Conservation (phyloP, 2,113 vertebrate genomes). For the Archocentrus centrarchus region DNA sequence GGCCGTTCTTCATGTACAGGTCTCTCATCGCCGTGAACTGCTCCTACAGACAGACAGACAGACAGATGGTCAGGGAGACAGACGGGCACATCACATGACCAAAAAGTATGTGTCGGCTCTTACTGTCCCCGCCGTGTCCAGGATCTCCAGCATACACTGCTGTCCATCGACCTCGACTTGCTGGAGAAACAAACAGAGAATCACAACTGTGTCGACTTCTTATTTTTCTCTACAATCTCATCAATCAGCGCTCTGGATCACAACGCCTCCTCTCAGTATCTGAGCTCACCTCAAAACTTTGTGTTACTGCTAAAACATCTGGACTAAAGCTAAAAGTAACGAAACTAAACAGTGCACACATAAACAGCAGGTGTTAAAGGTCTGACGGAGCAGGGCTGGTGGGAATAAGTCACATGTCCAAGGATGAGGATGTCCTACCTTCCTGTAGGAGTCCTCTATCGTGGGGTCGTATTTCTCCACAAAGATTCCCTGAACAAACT, state of each 20-base stretch:
- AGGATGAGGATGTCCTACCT: constrained; percentile 56
- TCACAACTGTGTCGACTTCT: not conserved
- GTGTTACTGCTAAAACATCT: too few relatives aligned
- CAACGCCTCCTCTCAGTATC: too few relatives aligned
- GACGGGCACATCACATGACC: not conserved
- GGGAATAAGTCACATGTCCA: too few relatives aligned
- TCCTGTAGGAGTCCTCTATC: constrained; percentile 81
- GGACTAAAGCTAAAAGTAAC: not conserved
- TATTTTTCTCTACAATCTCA: too few relatives aligned
- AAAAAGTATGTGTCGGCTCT: constrained; percentile 25
- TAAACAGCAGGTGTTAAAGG: too few relatives aligned
- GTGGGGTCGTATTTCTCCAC: constrained; percentile 80
- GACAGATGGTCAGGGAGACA: not conserved
- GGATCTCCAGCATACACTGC: constrained; percentile 77
- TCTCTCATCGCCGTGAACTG: constrained; percentile 79
- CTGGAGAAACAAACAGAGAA: constrained; percentile 31
- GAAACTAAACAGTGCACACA: not conserved
- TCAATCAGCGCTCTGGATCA: too few relatives aligned
- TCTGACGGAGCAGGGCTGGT: not conserved
- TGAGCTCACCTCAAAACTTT: too few relatives aligned
- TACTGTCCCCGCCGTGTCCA: constrained; percentile 76
- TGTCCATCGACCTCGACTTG: constrained; percentile 78
- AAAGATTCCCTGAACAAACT: constrained; percentile 80
- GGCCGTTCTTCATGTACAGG: constrained; percentile 80
- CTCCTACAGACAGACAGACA: constrained; percentile 53